A percentile compares a stretch with the other conserved stretches of the same genome.
Conservation (phyloP, 2,113 vertebrate species). For the Thalassarche chlororhynchos region DNA sequence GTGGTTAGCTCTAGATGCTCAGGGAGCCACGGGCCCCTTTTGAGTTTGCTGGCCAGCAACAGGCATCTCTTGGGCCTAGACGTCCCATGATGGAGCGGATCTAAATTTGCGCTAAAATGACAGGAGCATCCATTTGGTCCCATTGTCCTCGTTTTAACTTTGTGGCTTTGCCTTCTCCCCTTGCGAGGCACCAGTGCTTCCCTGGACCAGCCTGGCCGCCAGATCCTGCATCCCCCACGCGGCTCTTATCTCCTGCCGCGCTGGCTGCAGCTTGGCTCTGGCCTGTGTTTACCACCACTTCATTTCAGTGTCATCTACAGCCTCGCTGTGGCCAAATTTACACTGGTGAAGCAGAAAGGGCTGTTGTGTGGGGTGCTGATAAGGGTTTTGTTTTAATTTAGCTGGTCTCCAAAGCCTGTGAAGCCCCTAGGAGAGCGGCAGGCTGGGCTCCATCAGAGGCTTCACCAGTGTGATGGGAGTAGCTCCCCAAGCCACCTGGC, state of each 20-base stretch:
- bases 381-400: slow-evolving; percentile 4
- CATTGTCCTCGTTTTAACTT: neutral
- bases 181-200: neutral
- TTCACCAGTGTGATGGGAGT: neutral
- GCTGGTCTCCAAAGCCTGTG: neutral
- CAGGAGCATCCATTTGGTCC: neutral
- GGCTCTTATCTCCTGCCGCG: accelerated
- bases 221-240: accelerated
- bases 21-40: accelerated
- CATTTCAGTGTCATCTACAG: neutral
- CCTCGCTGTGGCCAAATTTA: neutral
- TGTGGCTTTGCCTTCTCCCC: neutral
- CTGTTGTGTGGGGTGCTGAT: neutral
- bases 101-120: neutral
- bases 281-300: neutral
- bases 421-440: neutral
- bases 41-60: neutral
- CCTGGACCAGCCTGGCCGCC: neutral
- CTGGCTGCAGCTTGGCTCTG: slow-evolving; percentile 10
- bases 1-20: neutral
- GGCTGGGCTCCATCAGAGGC: neutral
- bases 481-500: neutral
- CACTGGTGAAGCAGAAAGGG: neutral
- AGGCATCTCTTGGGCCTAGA: neutral
- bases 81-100: neutral